Conservation (phyloP, 1,140 invertebrate genomes). For the Scaptomyza pallida region DNA sequence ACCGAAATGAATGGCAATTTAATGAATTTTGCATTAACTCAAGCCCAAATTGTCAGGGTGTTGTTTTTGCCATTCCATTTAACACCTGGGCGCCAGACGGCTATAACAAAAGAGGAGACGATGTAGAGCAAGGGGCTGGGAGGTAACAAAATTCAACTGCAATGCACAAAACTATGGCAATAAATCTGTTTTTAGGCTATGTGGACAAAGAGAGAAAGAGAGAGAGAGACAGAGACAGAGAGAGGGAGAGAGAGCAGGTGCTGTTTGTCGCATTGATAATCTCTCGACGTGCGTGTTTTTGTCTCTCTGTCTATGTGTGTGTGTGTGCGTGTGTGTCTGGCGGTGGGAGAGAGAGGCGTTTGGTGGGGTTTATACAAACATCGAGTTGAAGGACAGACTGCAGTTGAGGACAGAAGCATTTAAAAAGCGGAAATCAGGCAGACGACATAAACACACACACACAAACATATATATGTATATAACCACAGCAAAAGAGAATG, state of each 20-base stretch:
- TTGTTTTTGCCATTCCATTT: constrained; percentile 46
- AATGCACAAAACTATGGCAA: constrained; percentile 57
- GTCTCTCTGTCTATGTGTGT: background rate
- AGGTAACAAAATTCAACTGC: constrained; percentile 45
- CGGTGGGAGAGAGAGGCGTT: constrained; percentile 1
- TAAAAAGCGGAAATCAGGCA: constrained; percentile 81
- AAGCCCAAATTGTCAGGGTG: constrained; percentile 41
- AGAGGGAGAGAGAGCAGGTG: constrained; percentile 16
- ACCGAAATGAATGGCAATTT: background rate
- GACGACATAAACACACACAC: constrained; percentile 70
- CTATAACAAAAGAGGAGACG: background rate
- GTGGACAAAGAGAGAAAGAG: background rate
- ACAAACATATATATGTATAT: no score
- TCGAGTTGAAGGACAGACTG: constrained; percentile 57
- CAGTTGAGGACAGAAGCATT: constrained; percentile 58
- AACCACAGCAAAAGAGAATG: constrained; percentile 29
- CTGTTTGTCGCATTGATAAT: constrained; percentile 34
- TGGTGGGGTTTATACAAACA: background rate
- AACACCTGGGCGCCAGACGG: constrained; percentile 49
- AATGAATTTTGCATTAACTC: constrained; percentile 30
- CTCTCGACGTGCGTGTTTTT: constrained; percentile 12
- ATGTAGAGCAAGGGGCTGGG: no score
- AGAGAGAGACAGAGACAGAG: background rate
- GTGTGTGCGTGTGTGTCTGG: constrained; percentile 11
- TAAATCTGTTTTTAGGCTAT: constrained; percentile 56